A percentile compares a stretch with the other conserved stretches of the same genome.
phyloP scores from a whole-genome alignment of 2,797 vertebrate genomes.

The Eurystomus glaucurus region DNA sequence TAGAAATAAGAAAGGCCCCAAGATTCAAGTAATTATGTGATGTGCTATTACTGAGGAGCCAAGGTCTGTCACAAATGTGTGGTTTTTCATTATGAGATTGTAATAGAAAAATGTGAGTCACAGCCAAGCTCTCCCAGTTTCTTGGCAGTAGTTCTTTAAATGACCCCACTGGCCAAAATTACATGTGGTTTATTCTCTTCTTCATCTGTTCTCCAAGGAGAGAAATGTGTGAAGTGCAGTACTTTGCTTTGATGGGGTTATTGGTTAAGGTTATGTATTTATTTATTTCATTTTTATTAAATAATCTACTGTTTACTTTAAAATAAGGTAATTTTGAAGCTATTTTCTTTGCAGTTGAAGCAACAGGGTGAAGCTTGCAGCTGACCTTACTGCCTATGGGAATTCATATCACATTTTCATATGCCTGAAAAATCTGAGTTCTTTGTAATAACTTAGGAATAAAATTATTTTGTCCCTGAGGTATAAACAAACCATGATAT shows the following conservation, averaged over 20 bases:
- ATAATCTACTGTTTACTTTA: background rate
- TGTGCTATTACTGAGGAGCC: background rate
- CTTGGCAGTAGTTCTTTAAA: conserved; percentile 34
- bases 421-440: background rate
- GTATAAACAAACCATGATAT: background rate
- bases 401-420: background rate
- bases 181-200: background rate
- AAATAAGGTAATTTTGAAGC: background rate
- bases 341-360: background rate
- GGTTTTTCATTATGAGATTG: conserved; percentile 12
- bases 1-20: conserved; percentile 16
- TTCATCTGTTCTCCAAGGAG: conserved; percentile 6
- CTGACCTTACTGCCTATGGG: background rate
- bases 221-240: background rate
- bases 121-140: conserved; percentile 32
- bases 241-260: background rate
- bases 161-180: conserved; percentile 15
- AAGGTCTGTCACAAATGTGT: conserved; percentile 27
- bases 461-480: background rate
- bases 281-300: background rate
- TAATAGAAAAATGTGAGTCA: conserved; percentile 47
- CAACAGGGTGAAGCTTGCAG: background rate
- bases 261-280: background rate
- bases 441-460: background rate
- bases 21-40: conserved; percentile 14